These are phyloP conservation scores for Metalampra italica DNA, from an alignment of 2,888 invertebrate genomes.

Conservation along the genomic window DNA sequence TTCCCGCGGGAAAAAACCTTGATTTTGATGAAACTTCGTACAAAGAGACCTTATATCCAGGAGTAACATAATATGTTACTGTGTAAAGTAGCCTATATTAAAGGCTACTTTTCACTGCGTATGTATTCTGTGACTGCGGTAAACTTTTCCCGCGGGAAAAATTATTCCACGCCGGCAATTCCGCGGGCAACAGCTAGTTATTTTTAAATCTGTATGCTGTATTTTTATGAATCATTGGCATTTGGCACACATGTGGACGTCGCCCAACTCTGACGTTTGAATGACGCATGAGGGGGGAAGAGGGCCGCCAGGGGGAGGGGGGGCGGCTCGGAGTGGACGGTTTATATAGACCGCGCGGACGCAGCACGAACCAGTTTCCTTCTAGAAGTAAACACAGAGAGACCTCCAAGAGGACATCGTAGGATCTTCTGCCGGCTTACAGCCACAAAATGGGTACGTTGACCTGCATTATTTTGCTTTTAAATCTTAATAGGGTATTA, in stretches of 20 bases:
- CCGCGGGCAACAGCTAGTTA: too few species aligned
- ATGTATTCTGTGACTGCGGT: too few species aligned
- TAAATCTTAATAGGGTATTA: conserved; percentile 1
- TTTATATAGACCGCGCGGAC: conserved; percentile 63
- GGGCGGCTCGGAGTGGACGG: conserved; percentile 30
- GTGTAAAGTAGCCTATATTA: too few species aligned
- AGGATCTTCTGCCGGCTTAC: conserved; percentile 33
- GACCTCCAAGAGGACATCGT: conserved; percentile 37
- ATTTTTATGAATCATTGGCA: too few species aligned
- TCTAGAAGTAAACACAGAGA: conserved; percentile 59
- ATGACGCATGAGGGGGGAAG: conserved; percentile 50
- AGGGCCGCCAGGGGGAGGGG: conserved; percentile 23
- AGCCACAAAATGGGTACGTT: conserved; percentile 62
- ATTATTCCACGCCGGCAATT: too few species aligned
- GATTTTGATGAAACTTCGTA: too few species aligned
- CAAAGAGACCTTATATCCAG: too few species aligned
- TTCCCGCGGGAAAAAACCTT: too few species aligned
- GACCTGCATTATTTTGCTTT: conserved; percentile 20
- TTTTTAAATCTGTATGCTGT: too few species aligned
- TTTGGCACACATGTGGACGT: background rate
- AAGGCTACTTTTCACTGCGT: too few species aligned
- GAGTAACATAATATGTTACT: too few species aligned
- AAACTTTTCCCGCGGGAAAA: too few species aligned
- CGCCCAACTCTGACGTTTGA: conserved; percentile 15
- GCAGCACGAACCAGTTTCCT: conserved; percentile 55